Base-by-base conservation (phyloP, 2,888 invertebrate species). In the Amphipoea lucens region DNA sequence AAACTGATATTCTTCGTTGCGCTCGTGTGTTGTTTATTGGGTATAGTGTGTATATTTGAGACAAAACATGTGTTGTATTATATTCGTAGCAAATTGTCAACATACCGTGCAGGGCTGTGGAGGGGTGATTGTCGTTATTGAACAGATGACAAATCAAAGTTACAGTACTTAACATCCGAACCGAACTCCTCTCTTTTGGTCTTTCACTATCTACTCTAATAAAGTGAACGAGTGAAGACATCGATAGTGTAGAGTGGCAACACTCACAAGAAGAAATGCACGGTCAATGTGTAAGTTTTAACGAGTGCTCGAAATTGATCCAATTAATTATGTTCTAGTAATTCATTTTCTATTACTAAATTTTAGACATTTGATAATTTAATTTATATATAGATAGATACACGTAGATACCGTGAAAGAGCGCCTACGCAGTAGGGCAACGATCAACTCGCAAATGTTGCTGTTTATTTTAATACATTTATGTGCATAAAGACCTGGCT, bases 201-300 rank as follows among this genome's bases (percentile, higher is more conserved):
- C 95, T 95, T 95, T 93, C 92, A 92, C 91, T 92, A 95, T 95
- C 96, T 96, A 96, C 94, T 95, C 95, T 95, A 96, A 91, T 92
- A 92, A 95, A 95, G 95, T 94, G 94, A 94, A 94, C 92, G 86
- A 93, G 94, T 94, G 95, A 95, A 95, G 95, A 95, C 94, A 94
- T 94, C 90, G 93, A 93, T 93, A 94, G 92, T 92, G 92, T 89
- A 93, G 93, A 95, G 94, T 94, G 94, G 94, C 93, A 92, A 95
- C 92, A 94, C 95, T 93, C 95, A 94, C 93, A 93, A 95, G 96
- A 95, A 96, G 95, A 94, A 95, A 94, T 95, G 94, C 94, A 95
- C 96, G 96, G 96, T 93, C 95, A 95, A 95, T 96, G 96, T 97
- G 96, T 97, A 94, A 95, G 95, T 95, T 95, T 96, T 97, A 97